These are phyloP conservation scores for Lutjanus erythropterus DNA, from an alignment of 2,113 vertebrate genomes.

Conservation along the genomic window DNA sequence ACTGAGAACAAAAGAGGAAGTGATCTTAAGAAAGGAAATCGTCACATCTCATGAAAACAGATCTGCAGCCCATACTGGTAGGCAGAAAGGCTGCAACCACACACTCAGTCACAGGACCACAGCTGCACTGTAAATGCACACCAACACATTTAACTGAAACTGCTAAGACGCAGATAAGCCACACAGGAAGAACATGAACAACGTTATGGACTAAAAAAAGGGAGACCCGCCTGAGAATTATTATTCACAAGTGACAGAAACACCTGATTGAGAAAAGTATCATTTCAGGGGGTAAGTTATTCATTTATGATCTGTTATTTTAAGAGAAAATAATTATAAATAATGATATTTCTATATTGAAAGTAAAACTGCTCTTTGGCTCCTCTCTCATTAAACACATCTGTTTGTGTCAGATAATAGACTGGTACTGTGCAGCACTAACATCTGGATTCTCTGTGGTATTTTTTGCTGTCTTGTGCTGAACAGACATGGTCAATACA, in stretches of 20 bases:
- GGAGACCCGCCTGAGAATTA: neutral
- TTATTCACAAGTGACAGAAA: neutral
- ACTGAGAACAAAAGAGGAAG: constrained; percentile 51
- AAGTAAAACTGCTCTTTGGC: neutral
- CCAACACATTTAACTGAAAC: constrained; percentile 20
- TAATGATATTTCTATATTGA: neutral
- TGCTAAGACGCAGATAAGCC: neutral
- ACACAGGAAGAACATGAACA: constrained; percentile 40
- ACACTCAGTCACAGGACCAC: constrained; percentile 51
- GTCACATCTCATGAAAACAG: neutral
- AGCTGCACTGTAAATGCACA: constrained; percentile 15
- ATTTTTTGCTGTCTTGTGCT: neutral
- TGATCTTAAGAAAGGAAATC: constrained; percentile 37
- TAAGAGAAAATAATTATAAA: no score
- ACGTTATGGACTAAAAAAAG: neutral
- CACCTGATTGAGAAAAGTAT: neutral
- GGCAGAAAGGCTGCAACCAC: constrained; percentile 41
- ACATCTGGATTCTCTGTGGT: neutral
- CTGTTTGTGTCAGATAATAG: neutral
- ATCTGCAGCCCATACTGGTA: neutral
- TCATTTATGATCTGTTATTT: neutral
- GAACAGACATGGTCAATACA: constrained; percentile 33
- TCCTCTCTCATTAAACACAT: neutral
- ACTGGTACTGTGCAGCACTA: neutral
- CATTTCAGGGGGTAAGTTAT: constrained; percentile 28